A percentile compares a stretch with the other conserved stretches of the same genome.
phyloP scores from a whole-genome alignment of 2,888 invertebrate genomes.

The Clostera curtula region DNA sequence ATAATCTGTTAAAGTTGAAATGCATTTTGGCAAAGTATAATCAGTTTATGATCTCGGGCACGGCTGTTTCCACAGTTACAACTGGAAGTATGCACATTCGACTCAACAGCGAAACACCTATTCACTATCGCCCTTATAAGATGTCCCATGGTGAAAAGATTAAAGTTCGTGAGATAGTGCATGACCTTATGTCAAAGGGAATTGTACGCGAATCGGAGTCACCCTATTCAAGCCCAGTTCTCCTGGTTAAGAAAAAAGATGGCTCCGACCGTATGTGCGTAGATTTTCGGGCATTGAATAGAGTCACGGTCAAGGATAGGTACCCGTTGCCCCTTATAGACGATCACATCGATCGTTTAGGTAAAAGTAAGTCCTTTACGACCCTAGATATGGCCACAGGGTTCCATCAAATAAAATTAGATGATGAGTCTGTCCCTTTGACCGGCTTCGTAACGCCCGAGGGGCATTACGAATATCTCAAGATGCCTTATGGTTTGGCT shows the following conservation, averaged over 20 bases:
- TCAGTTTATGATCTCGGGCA: conserved; percentile 17
- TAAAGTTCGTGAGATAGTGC: conserved; percentile 15
- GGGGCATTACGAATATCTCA: conserved; percentile 14
- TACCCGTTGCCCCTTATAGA: conserved; percentile 15
- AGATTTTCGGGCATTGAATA: conserved; percentile 2
- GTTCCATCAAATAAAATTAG: conserved; percentile 14
- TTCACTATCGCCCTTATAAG: conserved; percentile 19
- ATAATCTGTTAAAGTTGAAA: too few relatives aligned
- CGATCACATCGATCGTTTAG: conserved; percentile 15
- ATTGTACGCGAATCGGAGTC: conserved; percentile 16
- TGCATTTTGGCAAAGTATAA: too few relatives aligned
- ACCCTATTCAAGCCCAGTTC: conserved; percentile 11
- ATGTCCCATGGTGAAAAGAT: conserved; percentile 17
- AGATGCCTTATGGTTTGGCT: conserved; percentile 16
- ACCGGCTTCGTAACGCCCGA: conserved; percentile 15
- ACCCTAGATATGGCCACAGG: conserved; percentile 15
- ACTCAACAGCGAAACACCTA: conserved; percentile 12
- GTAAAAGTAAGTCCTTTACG: conserved; percentile 11
- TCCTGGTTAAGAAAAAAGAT: conserved; percentile 9
- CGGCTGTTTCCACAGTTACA: conserved; percentile 18
- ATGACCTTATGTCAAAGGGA: conserved; percentile 15
- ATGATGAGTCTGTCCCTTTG: conserved; percentile 7
- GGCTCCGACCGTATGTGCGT: conserved; percentile 3
- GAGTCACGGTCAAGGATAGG: conserved; percentile 1
- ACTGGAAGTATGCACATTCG: conserved; percentile 21